Evolutionary conservation across 2,797 vertebrate species (phyloP).

Genomic region (Leucoraja ocellata): DNA sequence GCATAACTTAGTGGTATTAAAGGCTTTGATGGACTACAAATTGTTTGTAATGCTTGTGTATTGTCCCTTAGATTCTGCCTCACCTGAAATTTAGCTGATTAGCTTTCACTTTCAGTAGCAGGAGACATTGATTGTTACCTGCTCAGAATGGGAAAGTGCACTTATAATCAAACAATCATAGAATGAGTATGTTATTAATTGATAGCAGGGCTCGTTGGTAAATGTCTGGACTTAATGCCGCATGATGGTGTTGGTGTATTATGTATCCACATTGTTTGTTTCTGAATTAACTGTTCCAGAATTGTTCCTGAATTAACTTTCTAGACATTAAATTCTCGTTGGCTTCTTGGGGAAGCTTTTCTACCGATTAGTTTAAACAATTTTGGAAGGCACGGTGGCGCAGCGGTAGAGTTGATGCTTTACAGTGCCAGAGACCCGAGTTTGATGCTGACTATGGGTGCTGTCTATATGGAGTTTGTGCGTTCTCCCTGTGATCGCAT

Average conservation of each 20-base stretch:
- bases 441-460: too few relatives aligned
- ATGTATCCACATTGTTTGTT: neutral
- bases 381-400: neutral
- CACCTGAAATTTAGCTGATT: neutral
- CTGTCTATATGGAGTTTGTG: too few relatives aligned
- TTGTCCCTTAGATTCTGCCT: neutral
- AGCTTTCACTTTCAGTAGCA: neutral
- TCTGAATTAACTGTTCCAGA: neutral
- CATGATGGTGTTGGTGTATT: neutral
- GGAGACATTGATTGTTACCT: neutral
- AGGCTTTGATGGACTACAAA: neutral
- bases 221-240: neutral
- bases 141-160: neutral
- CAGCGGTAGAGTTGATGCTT: too few relatives aligned
- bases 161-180: neutral
- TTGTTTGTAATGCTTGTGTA: neutral
- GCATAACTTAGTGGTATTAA: neutral
- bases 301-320: neutral
- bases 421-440: too few relatives aligned
- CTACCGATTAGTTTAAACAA: neutral
- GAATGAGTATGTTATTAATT: neutral
- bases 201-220: neutral
- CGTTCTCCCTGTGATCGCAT: too few relatives aligned
- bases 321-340: neutral
- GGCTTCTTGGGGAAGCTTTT: neutral